phyloP scores from a whole-genome alignment of 1,140 invertebrate genomes.

The Drosophila pallidifrons region DNA sequence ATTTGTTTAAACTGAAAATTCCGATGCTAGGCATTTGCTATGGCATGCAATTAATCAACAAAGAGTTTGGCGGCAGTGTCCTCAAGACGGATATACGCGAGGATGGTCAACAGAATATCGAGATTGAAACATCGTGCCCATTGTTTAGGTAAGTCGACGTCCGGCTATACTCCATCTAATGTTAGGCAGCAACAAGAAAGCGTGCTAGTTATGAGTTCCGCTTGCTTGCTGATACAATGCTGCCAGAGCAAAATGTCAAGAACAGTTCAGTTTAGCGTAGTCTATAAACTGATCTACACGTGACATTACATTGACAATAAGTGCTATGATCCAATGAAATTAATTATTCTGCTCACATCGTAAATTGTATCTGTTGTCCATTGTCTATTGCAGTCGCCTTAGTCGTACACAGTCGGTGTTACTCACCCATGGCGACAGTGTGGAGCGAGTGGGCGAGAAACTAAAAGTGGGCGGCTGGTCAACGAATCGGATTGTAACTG shows the following conservation, averaged over 20 bases:
- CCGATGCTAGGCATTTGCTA: slow-evolving; percentile 99
- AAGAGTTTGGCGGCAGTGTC: slow-evolving; percentile 98
- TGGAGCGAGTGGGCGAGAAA: slow-evolving; percentile 94
- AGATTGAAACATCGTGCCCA: slow-evolving; percentile 94
- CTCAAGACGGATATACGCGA: slow-evolving; percentile 94
- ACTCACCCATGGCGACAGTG: slow-evolving; percentile 98
- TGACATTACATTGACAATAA: slow-evolving; percentile 62
- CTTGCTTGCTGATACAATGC: slow-evolving; percentile 81
- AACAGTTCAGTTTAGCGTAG: slow-evolving; percentile 75
- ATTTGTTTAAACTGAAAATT: slow-evolving; percentile 97
- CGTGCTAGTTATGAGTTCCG: slow-evolving; percentile 52
- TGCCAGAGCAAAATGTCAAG: slow-evolving; percentile 76
- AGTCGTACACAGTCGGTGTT: slow-evolving; percentile 95
- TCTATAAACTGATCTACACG: slow-evolving; percentile 81
- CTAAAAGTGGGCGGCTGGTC: slow-evolving; percentile 94
- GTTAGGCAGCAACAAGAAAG: slow-evolving; percentile 75
- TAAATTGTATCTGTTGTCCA: not conserved
- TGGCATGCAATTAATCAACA: slow-evolving; percentile 99
- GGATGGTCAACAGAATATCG: slow-evolving; percentile 97
- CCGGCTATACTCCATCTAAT: not conserved
- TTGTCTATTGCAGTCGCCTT: slow-evolving; percentile 89
- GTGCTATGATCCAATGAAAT: not conserved
- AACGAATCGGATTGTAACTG: slow-evolving; percentile 92
- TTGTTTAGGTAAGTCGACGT: slow-evolving; percentile 94
- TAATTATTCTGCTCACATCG: not conserved